Evolutionary conservation across 2,797 vertebrate species (phyloP).

Genomic region (Xyrichtys novacula): DNA sequence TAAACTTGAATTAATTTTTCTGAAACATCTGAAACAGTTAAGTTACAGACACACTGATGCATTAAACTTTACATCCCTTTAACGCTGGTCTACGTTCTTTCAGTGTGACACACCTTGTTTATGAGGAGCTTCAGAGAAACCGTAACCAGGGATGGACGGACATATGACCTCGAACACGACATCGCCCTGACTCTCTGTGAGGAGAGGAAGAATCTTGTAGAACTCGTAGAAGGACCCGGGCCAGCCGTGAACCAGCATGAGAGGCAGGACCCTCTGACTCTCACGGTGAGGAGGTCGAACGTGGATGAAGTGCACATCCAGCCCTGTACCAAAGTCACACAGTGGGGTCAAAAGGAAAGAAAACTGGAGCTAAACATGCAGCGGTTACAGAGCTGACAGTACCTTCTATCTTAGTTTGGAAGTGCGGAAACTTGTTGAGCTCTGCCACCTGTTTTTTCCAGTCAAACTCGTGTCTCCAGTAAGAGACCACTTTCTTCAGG

Average conservation of each 20-base stretch:
- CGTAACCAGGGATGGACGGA: conserved; percentile 93
- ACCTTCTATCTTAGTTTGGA: conserved; percentile 94
- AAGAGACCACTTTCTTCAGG: conserved; percentile 86
- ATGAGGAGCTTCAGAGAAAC: conserved; percentile 90
- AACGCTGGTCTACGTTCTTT: too few relatives aligned
- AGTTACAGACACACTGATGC: too few relatives aligned
- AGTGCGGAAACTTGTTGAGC: conserved; percentile 91
- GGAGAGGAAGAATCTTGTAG: conserved; percentile 90
- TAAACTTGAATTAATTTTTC: too few relatives aligned
- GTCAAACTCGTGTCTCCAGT: conserved; percentile 91
- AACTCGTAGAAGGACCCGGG: conserved; percentile 93
- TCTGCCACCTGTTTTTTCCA: conserved; percentile 89
- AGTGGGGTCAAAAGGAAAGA: neutral
- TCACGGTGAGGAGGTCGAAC: conserved; percentile 80
- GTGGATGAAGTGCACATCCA: conserved; percentile 90
- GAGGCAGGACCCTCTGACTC: conserved; percentile 81
- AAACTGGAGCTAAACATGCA: neutral
- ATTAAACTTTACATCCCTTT: too few relatives aligned
- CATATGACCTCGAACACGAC: conserved; percentile 91
- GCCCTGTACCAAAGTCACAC: conserved; percentile 73
- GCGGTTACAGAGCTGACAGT: neutral
- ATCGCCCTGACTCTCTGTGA: conserved; percentile 77
- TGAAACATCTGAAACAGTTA: too few relatives aligned
- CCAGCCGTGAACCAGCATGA: conserved; percentile 93
- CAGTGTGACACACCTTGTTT: conserved; percentile 81